These are phyloP conservation scores for Seriola quinqueradiata DNA, from an alignment of 2,113 vertebrate genomes.

Conservation along the genomic window DNA sequence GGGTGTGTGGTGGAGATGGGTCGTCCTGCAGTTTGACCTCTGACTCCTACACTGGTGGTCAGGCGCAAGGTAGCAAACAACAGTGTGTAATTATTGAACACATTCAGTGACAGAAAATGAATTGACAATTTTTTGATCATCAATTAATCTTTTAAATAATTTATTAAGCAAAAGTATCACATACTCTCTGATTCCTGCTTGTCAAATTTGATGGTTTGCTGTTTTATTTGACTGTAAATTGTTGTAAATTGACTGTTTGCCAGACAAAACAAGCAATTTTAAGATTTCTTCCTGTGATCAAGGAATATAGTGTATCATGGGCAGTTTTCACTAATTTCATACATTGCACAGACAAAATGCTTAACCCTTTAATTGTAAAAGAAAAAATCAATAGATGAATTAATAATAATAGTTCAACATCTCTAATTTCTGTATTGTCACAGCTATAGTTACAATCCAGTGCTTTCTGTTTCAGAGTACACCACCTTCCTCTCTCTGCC, in stretches of 20 bases:
- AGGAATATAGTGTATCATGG: no score
- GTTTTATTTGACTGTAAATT: no score
- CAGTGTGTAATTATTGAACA: neutral
- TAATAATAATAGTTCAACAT: neutral
- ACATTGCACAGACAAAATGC: neutral
- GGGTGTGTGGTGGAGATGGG: constrained; percentile 91
- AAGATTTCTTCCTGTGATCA: neutral
- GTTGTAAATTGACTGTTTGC: no score
- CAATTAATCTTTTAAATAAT: neutral
- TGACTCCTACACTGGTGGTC: constrained; percentile 87
- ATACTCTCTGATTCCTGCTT: neutral
- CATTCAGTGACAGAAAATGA: neutral
- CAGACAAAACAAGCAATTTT: neutral
- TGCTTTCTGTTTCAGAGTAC: constrained; percentile 86
- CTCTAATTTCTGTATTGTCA: neutral
- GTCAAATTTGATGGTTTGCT: neutral
- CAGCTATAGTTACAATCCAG: neutral
- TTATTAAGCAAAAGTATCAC: neutral
- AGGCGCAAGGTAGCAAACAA: constrained; percentile 85
- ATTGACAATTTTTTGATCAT: neutral
- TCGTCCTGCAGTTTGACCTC: constrained; percentile 85
- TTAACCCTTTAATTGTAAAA: neutral
- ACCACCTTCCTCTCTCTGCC: constrained; percentile 90
- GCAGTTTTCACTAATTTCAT: neutral
- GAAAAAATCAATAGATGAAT: neutral